Evolutionary conservation across 2,888 invertebrate genomes (phyloP).

Genomic region (Tetragnatha montana): DNA sequence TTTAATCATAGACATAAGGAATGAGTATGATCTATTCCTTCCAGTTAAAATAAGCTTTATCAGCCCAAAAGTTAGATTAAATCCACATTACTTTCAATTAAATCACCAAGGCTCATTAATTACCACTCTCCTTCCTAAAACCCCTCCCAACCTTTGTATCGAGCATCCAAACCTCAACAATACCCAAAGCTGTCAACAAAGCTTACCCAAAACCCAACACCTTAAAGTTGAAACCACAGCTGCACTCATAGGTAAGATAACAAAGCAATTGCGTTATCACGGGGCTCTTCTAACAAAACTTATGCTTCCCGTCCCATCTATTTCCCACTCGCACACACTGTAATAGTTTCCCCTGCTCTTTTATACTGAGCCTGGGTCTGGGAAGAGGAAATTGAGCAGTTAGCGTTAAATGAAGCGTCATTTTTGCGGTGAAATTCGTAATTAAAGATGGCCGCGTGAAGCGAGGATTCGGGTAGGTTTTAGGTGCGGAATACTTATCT

Average conservation of each 20-base stretch:
- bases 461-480: slow-evolving; percentile 7
- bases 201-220: background rate
- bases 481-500: background rate
- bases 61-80: no score
- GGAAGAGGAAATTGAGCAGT: slow-evolving; percentile 38
- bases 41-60: no score
- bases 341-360: background rate
- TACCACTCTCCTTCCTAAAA: no score
- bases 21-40: no score
- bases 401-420: slow-evolving; percentile 33
- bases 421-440: slow-evolving; percentile 22
- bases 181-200: no score
- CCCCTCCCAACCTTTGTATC: no score
- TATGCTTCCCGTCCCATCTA: background rate
- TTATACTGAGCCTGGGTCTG: background rate
- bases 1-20: no score
- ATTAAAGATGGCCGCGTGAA: slow-evolving; percentile 30
- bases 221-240: background rate
- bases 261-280: background rate
- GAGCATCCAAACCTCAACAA: no score
- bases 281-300: background rate
- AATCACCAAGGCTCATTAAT: no score
- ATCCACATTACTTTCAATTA: no score
- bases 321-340: background rate
- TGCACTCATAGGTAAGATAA: background rate